Evolutionary conservation across 2,888 invertebrate genomes (phyloP).

Genomic region (Erebia ligea): DNA sequence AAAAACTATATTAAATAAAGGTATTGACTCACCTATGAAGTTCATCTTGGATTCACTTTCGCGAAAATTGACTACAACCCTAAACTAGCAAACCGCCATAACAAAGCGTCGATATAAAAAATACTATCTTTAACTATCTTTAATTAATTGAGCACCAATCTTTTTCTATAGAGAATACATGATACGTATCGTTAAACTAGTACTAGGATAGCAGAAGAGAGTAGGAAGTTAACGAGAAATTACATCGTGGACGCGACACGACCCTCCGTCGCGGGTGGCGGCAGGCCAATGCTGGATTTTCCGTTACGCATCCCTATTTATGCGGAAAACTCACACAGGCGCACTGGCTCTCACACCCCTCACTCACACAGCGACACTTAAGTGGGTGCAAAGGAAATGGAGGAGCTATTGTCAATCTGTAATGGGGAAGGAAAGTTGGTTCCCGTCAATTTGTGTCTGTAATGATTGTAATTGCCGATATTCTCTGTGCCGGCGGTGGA

Average conservation of each 20-base stretch:
- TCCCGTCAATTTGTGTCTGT: constrained; percentile 71
- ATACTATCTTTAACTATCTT: constrained; percentile 51
- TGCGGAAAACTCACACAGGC: constrained; percentile 51
- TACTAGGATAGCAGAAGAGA: constrained; percentile 57
- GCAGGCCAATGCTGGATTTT: constrained; percentile 62
- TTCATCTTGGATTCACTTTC: constrained; percentile 71
- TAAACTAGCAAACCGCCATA: constrained; percentile 66
- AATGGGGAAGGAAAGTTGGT: constrained; percentile 75
- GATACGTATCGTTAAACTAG: constrained; percentile 73
- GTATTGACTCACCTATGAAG: constrained; percentile 71
- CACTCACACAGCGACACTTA: constrained; percentile 54
- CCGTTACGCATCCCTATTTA: constrained; percentile 56
- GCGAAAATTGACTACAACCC: constrained; percentile 47
- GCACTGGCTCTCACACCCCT: constrained; percentile 35
- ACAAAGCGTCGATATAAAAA: constrained; percentile 72
- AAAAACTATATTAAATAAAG: neutral
- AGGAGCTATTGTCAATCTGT: constrained; percentile 72
- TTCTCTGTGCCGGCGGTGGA: constrained; percentile 45
- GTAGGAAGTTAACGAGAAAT: constrained; percentile 57
- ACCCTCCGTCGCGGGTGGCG: constrained; percentile 61
- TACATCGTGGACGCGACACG: constrained; percentile 64
- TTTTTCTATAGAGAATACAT: constrained; percentile 68
- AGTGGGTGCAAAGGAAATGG: constrained; percentile 73
- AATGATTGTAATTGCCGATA: constrained; percentile 75
- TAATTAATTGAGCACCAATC: constrained; percentile 73